phyloP scores from a whole-genome alignment of 2,113 vertebrate species.

The Gallinago media region DNA sequence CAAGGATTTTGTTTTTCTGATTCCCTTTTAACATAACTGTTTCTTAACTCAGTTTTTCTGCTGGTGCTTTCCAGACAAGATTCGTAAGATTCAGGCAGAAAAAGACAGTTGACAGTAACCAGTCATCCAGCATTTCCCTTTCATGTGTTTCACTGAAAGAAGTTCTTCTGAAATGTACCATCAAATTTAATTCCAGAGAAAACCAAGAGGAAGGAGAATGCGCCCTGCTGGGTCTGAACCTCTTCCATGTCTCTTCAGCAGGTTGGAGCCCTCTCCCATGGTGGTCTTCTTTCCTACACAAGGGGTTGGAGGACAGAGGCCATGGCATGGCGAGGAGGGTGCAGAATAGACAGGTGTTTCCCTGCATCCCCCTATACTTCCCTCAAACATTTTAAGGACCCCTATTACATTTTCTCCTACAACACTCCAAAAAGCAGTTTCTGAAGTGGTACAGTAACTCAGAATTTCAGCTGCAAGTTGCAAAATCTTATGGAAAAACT shows the following conservation, averaged over 20 bases:
- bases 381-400: not conserved
- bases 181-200: not conserved
- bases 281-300: not conserved
- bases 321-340: not conserved
- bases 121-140: not conserved
- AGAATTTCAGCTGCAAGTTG: not conserved
- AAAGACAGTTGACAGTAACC: not conserved
- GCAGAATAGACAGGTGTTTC: not conserved
- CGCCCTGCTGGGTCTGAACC: not conserved
- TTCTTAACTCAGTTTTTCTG: slow-evolving; percentile 28
- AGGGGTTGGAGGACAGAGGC: not conserved
- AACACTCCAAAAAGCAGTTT: not conserved
- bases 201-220: not conserved
- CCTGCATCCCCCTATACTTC: not conserved
- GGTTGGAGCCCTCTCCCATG: not conserved
- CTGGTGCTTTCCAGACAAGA: slow-evolving; percentile 24
- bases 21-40: not conserved
- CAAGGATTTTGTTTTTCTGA: slow-evolving; percentile 14
- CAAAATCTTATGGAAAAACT: not conserved
- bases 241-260: not conserved
- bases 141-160: not conserved
- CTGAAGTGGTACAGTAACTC: not conserved
- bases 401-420: not conserved
- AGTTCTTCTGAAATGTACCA: not conserved
- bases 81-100: not conserved